Base-by-base conservation (phyloP, 1,140 invertebrate species). In the Pachyrhynchus sulphureomaculatus region DNA sequence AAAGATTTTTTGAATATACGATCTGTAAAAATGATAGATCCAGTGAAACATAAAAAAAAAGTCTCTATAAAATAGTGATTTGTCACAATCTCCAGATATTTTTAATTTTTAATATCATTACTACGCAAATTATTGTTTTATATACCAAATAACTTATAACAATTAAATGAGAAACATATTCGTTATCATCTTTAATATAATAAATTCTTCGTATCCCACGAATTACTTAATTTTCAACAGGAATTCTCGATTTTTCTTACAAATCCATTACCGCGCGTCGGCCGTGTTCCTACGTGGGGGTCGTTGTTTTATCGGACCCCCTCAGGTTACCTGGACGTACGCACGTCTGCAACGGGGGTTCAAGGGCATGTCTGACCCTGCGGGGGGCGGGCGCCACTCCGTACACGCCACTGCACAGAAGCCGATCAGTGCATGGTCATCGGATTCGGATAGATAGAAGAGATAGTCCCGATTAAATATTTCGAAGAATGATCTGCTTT, bases 401-500 rank as follows among this genome's bases (percentile, higher is more conserved):
- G 61, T 60, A 65, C 65, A 67, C 65, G 65, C 65, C 65, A 66
- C 67, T 67, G 65, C 62, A 69, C 67, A 69, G 67, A 65, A 69
- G 67, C 67, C 59, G 36, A 29, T 18, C 51, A 23, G 15, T 8
- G 44, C 26, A 47, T 21, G 10, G 18, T 20, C 39, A 42, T 42
- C 39, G 39, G 13, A 42, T 42, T 42, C 20, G 36, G 48, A 51
- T 51, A 34, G 48, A 37, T 36, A 51, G n/a, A 23, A 51, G n/a
- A 51, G 48, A 51, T 51, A 51, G 26, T 13, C 21, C 44, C 44
- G 21, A 32, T 29, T 47, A 23, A 8, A 47, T 47, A 26, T 47
- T 47, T 47, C 26, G 26, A 29, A 29, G 26, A 29, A 29, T 29
- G 26, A 29, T 29, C 26, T 29, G 26, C 26, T 10, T 29, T 6